These are phyloP conservation scores for Xenopus tropicalis DNA, from an alignment of 2,113 vertebrate species.

Conservation along the genomic window DNA sequence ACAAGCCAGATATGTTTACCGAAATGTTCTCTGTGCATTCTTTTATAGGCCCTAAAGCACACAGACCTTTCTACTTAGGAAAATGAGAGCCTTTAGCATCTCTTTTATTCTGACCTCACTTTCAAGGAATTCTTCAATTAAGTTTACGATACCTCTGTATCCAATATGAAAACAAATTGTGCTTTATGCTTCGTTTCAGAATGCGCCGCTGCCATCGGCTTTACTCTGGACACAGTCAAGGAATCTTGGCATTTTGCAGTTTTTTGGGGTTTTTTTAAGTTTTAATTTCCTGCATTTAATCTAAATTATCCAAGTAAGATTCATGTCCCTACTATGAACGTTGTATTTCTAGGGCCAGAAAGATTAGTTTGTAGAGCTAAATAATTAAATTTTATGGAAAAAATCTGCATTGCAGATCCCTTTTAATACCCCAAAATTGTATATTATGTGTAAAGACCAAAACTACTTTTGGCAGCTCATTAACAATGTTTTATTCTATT, in stretches of 20 bases:
- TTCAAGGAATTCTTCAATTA: slow-evolving; percentile 80
- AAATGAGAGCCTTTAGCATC: slow-evolving; percentile 64
- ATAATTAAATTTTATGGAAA: background rate
- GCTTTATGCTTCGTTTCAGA: slow-evolving; percentile 60
- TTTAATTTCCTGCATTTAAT: background rate
- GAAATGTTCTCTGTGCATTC: slow-evolving; percentile 57
- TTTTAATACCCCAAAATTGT: no score
- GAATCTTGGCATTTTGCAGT: background rate
- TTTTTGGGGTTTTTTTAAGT: background rate
- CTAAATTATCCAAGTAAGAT: background rate
- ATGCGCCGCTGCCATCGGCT: slow-evolving; percentile 69
- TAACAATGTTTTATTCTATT: no score
- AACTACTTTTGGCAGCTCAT: no score
- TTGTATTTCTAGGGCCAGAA: background rate
- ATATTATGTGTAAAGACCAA: no score
- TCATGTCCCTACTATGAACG: background rate
- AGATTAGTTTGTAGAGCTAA: background rate
- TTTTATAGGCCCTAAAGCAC: slow-evolving; percentile 61
- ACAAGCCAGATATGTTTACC: slow-evolving; percentile 71
- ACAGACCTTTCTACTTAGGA: slow-evolving; percentile 62
- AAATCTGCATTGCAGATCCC: background rate
- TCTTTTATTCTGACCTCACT: slow-evolving; percentile 74
- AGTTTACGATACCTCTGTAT: slow-evolving; percentile 70
- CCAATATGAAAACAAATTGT: slow-evolving; percentile 71
- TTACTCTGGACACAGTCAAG: background rate